Evolutionary conservation across 2,888 invertebrate genomes (phyloP), one percentile per base, ranked within the genome.

Genomic region (Drosophila paramelanica): DNA sequence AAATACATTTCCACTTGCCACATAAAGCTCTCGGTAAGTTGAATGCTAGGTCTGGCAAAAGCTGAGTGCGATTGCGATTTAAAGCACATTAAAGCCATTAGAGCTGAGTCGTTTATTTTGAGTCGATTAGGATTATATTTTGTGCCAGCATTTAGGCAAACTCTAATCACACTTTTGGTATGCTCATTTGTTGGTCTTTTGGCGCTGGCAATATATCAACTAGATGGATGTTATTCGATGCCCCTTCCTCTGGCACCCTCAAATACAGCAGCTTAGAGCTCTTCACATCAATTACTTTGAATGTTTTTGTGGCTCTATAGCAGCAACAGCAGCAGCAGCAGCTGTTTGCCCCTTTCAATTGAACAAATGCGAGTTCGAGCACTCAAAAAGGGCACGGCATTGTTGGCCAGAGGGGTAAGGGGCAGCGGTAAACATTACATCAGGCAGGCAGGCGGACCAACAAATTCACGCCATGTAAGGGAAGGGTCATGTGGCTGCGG

Each of bases 211-310:
- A 86, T 79, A 73, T 64, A 73, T 82, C 73, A 86, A 73, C 53
- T 53, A 75, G 66, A 70, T 70, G 61, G 42, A 60, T 67, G 59
- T 59, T 73, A 46, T 67, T 77, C 60, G 62, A 67, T 64, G 75
- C 17, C 50, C 46, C 41, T 6, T 38, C 31, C 38, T 11, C 6
- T n/a, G 64, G 43, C 23, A 55, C 42, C 53, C 64, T 14, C 20
- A 46, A 46, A 31, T 5, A 33, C 53, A 6, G 5, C 36, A 14
- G 49, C 39, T 75, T 58, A 64, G 59, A 61, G 73, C 79, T 67
- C 73, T 64, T 68, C 70, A 78, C 74, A 83, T 85, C 82, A 88
- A 83, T 88, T 88, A 83, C 88, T 72, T 68, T 88, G 71, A 85
- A 77, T 77, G 82, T 73, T 72, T 71, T 67, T 65, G 62, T 55